Base-by-base conservation (phyloP, 2,888 invertebrate species). In the Limnephilus rhombicus region DNA sequence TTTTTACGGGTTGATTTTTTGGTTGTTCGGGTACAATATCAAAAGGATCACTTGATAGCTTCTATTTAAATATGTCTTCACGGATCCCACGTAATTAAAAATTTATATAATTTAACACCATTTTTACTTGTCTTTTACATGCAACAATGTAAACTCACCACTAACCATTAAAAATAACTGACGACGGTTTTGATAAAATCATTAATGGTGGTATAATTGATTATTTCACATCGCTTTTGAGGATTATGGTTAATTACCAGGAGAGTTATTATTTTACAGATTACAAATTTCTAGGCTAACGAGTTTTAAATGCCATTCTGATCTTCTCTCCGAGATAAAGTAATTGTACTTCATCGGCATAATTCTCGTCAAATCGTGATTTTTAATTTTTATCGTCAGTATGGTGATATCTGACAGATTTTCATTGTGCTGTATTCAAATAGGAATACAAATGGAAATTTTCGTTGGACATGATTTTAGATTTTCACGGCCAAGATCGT, bases 231-330 rank as follows among this genome's bases (percentile, higher is more conserved):
- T 7, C 24, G 24, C n/a, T 24, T 68, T 68, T 68, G 68, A 68
- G 68, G 68, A 68, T 68, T 24, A 24, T 9, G 9, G 68, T 68
- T 68, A 68, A 68, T 68, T 68, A 68, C 24, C n/a, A 24, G 24
- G n/a, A 68, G 68, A 24, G 5, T n/a, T 29, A 86, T 86, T 29
- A 86, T 86, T 88, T 68, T 68, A 88, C 88, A 88, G 88, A 12
- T 34, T 31, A 68, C 37, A 37, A 45, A 53, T 88, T 88, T 88
- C 88, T 88, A 88, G 88, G 68, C 34, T 88, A 88, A 88, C 88
- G 88, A 88, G 88, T 53, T 68, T 34, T 88, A 88, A 88, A 88
- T 68, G 88, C 18, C 18, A n/a, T 12, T 45, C 34, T 34, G 88
- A 88, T 88, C 53, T 53, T 88, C 68, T 88, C 68, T 88, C 68